Percentiles rank a stretch among this genome's conserved stretches.
phyloP scores from a whole-genome alignment of 2,113 vertebrate genomes.

The Etheostoma cragini region DNA sequence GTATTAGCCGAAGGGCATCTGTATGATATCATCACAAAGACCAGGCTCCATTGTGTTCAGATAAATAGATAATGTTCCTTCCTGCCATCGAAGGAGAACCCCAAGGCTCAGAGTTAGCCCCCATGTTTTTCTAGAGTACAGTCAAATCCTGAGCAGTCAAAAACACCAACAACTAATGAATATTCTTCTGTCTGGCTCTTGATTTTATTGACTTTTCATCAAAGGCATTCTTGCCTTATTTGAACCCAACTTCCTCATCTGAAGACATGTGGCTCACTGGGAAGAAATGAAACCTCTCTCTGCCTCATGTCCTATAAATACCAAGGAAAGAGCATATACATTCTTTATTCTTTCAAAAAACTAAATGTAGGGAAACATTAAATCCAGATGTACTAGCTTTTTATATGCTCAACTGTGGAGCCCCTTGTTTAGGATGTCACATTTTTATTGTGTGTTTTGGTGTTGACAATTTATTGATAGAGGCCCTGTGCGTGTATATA shows the following conservation, averaged over 20 bases:
- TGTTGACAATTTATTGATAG: not conserved
- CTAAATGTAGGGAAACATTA: not conserved
- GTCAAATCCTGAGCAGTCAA: not conserved
- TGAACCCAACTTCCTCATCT: not conserved
- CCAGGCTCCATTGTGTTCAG: too few relatives aligned
- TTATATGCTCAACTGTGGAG: not conserved
- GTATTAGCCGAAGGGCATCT: too few relatives aligned
- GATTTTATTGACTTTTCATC: not conserved
- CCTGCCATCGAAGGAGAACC: not conserved
- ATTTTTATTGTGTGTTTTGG: not conserved
- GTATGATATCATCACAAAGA: too few relatives aligned
- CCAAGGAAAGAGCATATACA: not conserved
- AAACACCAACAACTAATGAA: not conserved
- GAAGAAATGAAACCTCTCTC: not conserved
- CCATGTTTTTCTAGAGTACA: not conserved
- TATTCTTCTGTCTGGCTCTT: not conserved
- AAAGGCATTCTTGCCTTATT: not conserved
- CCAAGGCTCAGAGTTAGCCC: not conserved
- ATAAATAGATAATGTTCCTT: not conserved
- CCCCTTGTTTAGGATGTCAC: not conserved
- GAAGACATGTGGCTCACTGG: not conserved
- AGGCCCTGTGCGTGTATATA: not conserved
- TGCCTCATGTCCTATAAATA: not conserved
- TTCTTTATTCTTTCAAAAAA: not conserved
- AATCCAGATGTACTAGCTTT: not conserved